Conservation (phyloP, 2,797 vertebrate species). For the Acrossocheilus fasciatus region DNA sequence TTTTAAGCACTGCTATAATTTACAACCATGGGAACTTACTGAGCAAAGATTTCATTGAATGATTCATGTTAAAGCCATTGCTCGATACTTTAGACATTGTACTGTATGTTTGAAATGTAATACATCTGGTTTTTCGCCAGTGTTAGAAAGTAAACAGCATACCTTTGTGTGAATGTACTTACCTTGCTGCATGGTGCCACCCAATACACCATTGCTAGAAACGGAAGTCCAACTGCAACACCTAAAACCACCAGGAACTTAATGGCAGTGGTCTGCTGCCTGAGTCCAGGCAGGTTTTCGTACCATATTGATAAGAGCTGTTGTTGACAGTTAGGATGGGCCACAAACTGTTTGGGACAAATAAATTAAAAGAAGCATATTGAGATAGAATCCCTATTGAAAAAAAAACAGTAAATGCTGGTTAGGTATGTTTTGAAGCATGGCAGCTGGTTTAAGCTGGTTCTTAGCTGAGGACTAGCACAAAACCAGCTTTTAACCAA, state of each 20-base stretch:
- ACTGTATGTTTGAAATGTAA: background rate
- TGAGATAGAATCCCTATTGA: background rate
- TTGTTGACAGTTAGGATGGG: slow-evolving; percentile 98
- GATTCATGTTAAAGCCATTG: slow-evolving; percentile 11
- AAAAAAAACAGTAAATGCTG: background rate
- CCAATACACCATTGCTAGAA: slow-evolving; percentile 92
- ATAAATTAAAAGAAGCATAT: background rate
- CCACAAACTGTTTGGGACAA: slow-evolving; percentile 88
- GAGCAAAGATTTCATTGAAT: background rate
- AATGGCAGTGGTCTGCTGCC: slow-evolving; percentile 93
- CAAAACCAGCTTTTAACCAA: no score
- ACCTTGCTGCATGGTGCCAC: slow-evolving; percentile 96
- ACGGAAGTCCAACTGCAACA: slow-evolving; percentile 90
- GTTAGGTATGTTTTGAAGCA: background rate
- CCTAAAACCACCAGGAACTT: slow-evolving; percentile 95
- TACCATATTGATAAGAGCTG: slow-evolving; percentile 99
- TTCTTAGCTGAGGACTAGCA: background rate
- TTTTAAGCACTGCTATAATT: slow-evolving; percentile 53
- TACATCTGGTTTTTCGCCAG: background rate
- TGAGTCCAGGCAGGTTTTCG: slow-evolving; percentile 91
- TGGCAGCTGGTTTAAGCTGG: background rate
- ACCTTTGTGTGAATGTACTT: background rate
- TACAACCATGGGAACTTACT: slow-evolving; percentile 44
- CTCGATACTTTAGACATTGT: slow-evolving; percentile 14
- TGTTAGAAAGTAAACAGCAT: background rate